phyloP scores from a whole-genome alignment of 2,113 vertebrate genomes.

The Tenrec ecaudatus region DNA sequence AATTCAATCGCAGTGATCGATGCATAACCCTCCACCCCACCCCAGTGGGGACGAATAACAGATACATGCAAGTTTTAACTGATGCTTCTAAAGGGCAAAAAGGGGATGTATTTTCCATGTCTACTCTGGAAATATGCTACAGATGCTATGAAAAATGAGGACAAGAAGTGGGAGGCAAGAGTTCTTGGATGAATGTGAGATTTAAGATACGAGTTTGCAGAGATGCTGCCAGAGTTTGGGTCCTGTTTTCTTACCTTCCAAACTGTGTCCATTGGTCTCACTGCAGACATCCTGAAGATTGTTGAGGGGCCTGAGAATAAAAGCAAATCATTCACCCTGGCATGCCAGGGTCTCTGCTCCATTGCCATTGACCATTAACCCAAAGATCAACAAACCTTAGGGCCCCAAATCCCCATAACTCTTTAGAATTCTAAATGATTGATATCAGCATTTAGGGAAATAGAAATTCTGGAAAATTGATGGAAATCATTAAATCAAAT shows the following conservation, averaged over 20 bases:
- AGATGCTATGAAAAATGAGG: conserved; percentile 63
- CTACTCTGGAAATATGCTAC: conserved; percentile 52
- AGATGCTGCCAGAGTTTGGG: not conserved
- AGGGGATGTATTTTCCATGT: conserved; percentile 56
- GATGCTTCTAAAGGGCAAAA: conserved; percentile 50
- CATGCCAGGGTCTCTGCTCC: not conserved
- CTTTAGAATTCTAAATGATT: not conserved
- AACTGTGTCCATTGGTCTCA: not conserved
- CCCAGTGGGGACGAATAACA: no score
- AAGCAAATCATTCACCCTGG: not conserved
- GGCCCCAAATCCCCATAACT: not conserved
- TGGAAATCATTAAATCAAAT: not conserved
- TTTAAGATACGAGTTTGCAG: conserved; percentile 25
- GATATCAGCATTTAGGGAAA: not conserved
- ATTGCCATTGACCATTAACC: not conserved
- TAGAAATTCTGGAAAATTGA: not conserved
- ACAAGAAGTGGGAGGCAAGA: conserved; percentile 57
- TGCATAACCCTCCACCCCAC: no score
- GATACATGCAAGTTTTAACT: not conserved
- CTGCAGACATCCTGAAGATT: not conserved
- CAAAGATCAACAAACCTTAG: not conserved
- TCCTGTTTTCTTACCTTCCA: conserved; percentile 12
- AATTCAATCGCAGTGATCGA: no score
- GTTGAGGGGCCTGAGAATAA: not conserved
- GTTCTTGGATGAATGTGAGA: conserved; percentile 63